Conservation (phyloP, 2,113 vertebrate genomes). For the Cochlearius cochlearius region DNA sequence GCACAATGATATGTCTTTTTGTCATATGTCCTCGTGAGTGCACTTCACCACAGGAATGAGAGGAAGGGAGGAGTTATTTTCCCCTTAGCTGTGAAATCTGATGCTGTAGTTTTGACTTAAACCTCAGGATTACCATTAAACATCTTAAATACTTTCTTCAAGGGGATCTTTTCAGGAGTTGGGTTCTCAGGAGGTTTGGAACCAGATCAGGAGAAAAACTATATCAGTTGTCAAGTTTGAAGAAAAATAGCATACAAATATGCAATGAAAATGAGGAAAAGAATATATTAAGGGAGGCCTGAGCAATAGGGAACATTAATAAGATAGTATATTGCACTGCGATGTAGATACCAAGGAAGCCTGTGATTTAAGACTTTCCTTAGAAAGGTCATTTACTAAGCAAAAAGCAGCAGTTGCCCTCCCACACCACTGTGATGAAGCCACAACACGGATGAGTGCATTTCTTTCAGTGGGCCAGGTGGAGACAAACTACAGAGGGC, state of each 20-base stretch:
- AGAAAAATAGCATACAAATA: neutral
- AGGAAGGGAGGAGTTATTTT: neutral
- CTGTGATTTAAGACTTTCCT: neutral
- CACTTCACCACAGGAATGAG: neutral
- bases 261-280: neutral
- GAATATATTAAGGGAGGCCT: neutral
- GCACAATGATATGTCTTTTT: neutral
- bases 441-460: neutral
- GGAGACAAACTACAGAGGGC: neutral
- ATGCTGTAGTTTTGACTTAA: neutral
- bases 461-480: neutral
- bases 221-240: neutral
- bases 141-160: neutral
- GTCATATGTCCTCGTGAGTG: fast-evolving
- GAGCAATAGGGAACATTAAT: neutral
- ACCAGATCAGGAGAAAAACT: neutral
- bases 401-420: neutral
- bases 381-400: neutral
- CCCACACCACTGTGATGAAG: neutral
- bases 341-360: neutral
- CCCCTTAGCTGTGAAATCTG: neutral
- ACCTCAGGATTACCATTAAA: neutral
- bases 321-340: neutral
- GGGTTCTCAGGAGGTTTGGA: neutral
- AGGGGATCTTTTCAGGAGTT: neutral